Evolutionary conservation across 2,888 invertebrate genomes (phyloP), one percentile per base, ranked within the genome.

Genomic region (Noctua fimbriata): DNA sequence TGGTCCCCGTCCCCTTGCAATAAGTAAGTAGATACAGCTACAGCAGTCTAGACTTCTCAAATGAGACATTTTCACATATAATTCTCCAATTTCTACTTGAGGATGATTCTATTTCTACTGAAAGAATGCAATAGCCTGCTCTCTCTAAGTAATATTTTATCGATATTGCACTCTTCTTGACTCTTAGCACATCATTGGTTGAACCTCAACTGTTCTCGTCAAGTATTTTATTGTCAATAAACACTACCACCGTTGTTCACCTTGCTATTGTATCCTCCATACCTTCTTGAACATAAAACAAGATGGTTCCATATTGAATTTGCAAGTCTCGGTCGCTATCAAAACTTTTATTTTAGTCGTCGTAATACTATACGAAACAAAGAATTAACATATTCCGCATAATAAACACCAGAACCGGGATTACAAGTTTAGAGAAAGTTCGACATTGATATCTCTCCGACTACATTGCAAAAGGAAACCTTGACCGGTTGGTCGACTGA

Each of bases 351-450:
- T 84, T 71, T 79, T 44, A 49, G 52, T 76, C 67, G 52, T 76
- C 67, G 65, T 84, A 84, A 84, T 79, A 78, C 49, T 82, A 87
- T 44, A 76, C 58, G 47, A 84, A 87, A 87, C 88, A 80, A 75
- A 78, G 66, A 67, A 85, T 85, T 85, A 81, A 72, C 78, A 88
- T 86, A 86, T 74, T 81, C 76, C 75, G 81, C 76, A 85, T 78
- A 80, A 86, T 82, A 58, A 87, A 82, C 70, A 85, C 49, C 41
- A 84, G 77, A 88, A 83, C 83, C 78, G 82, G 87, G 84, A 79
- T 86, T 82, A 89, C 79, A 44, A 77, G 84, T 77, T 83, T 82
- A 79, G 90, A 88, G 89, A 89, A 89, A 89, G 89, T 89, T 89
- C 65, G 87, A 86, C 76, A 87, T 89, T 82, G 84, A 88, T 89